Percentiles rank a stretch among this genome's conserved stretches.
Conservation (phyloP, 1,140 invertebrate species). For the Batillaria attramentaria region DNA sequence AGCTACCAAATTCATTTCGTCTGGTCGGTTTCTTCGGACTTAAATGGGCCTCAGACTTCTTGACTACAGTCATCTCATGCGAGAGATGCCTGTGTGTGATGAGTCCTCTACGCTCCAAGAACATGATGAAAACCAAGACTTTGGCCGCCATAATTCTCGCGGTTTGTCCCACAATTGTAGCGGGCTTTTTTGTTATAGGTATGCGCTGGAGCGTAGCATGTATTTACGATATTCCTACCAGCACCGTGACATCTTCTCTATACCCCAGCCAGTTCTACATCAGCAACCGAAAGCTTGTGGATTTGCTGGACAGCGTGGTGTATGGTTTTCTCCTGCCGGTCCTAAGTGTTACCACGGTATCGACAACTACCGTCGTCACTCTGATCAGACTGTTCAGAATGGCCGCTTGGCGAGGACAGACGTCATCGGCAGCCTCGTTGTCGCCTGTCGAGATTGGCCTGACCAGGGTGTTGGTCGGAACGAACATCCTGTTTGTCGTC, state of each 20-base stretch:
- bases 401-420: not conserved
- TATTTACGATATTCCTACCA: not conserved
- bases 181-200: not conserved
- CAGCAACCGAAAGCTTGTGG: not conserved
- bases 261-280: not conserved
- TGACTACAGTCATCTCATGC: not conserved
- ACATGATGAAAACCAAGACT: not conserved
- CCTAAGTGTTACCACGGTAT: not conserved
- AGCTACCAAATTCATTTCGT: not conserved
- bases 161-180: not conserved
- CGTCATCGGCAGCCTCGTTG: not conserved
- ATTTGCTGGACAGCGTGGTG: not conserved
- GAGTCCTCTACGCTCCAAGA: not conserved
- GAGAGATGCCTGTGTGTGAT: too few species aligned
- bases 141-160: not conserved
- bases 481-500: not conserved
- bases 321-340: not conserved
- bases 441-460: not conserved
- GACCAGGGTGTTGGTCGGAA: conserved; percentile 4
- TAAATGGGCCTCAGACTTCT: not conserved
- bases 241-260: not conserved
- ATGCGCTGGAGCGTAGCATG: not conserved
- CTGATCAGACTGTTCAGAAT: not conserved
- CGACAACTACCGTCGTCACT: not conserved
- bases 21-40: not conserved